These are phyloP conservation scores for Podabrus alpinus DNA, from an alignment of 2,888 invertebrate genomes.

Conservation along the genomic window DNA sequence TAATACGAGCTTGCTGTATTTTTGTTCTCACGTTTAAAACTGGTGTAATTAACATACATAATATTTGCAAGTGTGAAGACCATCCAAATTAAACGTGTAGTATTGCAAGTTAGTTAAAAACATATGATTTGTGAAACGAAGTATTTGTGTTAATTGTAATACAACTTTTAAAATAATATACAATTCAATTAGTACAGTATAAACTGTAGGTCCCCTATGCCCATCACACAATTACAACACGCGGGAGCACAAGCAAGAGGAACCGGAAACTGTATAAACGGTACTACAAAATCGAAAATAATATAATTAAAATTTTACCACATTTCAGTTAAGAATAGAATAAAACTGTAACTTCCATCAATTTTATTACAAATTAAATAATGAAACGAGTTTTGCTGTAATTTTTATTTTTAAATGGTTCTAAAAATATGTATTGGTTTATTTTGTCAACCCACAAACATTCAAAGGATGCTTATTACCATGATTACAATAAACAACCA, in stretches of 20 bases:
- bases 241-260: no score
- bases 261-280: no score
- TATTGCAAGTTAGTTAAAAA: neutral
- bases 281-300: no score
- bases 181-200: no score
- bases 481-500: neutral
- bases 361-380: no score
- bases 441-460: neutral
- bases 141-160: no score
- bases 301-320: no score
- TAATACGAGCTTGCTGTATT: neutral
- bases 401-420: neutral
- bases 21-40: neutral
- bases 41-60: neutral
- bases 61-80: neutral
- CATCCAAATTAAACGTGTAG: neutral
- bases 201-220: no score
- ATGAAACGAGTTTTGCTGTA: neutral
- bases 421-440: neutral
- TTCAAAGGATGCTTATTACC: neutral
- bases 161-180: neutral
- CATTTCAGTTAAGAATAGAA: no score
- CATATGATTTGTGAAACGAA: neutral
- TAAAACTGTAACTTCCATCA: no score
- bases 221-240: no score